phyloP scores from a whole-genome alignment of 2,888 invertebrate species.

The Diarsia brunnea region DNA sequence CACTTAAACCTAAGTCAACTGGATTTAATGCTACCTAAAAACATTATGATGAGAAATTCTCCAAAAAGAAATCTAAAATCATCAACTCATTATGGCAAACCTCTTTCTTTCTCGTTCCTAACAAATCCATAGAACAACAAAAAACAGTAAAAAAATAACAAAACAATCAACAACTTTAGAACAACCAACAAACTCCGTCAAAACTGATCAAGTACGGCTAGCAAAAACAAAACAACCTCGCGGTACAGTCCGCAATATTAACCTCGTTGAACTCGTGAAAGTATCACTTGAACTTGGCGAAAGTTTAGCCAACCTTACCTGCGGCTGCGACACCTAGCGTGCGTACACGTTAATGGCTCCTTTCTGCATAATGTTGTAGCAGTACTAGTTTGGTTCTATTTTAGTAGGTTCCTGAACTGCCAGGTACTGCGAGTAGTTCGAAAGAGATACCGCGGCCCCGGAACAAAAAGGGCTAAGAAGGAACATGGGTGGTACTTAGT shows the following conservation, averaged over 20 bases:
- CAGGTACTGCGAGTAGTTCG: too few relatives aligned
- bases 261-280: constrained; percentile 63
- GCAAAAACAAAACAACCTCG: constrained; percentile 42
- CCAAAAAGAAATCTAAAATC: too few relatives aligned
- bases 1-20: too few relatives aligned
- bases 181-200: neutral
- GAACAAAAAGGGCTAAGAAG: too few relatives aligned
- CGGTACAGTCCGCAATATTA: constrained; percentile 53
- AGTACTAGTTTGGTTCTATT: constrained; percentile 49
- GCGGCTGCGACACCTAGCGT: constrained; percentile 29
- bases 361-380: constrained; percentile 55
- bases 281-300: constrained; percentile 60
- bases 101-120: neutral
- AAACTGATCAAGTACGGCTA: constrained; percentile 1
- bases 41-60: too few relatives aligned
- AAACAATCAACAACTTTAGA: neutral
- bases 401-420: constrained; percentile 28
- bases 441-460: too few relatives aligned
- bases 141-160: constrained; percentile 12
- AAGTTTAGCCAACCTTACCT: constrained; percentile 51
- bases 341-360: constrained; percentile 48
- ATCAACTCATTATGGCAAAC: too few relatives aligned
- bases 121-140: neutral
- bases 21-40: too few relatives aligned
- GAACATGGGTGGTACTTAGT: too few relatives aligned